Conservation (phyloP, 2,113 vertebrate species). For the Butastur rufipennis region DNA sequence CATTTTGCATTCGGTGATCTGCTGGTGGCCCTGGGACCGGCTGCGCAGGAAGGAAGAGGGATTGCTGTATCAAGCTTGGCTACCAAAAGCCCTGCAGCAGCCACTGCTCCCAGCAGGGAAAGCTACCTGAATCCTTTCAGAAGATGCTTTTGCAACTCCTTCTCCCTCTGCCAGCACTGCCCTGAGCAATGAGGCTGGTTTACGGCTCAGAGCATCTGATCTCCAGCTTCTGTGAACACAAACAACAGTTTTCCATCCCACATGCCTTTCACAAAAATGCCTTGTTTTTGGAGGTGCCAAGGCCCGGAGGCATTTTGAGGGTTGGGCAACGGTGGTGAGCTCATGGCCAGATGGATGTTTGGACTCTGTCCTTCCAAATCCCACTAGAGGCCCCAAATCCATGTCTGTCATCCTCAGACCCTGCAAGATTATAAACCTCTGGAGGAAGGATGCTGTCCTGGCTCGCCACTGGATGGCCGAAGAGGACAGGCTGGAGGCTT, state of each 20-base stretch:
- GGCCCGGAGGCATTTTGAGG: not conserved
- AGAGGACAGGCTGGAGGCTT: not conserved
- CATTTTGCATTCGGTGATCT: not conserved
- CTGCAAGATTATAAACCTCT: accelerated
- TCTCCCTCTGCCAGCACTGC: not conserved
- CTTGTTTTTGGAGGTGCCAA: not conserved
- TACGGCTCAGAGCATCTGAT: not conserved
- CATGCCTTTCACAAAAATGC: not conserved
- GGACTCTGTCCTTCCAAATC: not conserved
- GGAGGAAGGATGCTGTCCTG: not conserved
- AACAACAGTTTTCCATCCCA: not conserved
- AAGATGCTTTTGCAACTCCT: not conserved
- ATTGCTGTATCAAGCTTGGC: accelerated
- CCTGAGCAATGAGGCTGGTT: not conserved
- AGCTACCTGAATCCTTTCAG: not conserved
- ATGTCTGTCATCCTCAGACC: not conserved
- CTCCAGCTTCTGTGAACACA: not conserved
- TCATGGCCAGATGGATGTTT: not conserved
- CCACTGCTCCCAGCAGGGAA: not conserved
- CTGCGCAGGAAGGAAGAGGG: not conserved
- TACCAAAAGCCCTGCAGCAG: not conserved
- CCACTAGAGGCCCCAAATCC: not conserved
- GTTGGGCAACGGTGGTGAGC: accelerated
- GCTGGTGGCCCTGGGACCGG: not conserved
- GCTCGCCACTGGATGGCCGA: not conserved